Evolutionary conservation across 1,140 invertebrate species (phyloP), one percentile per base, ranked within the genome.

Genomic region (Ceratosolen solmsi): DNA sequence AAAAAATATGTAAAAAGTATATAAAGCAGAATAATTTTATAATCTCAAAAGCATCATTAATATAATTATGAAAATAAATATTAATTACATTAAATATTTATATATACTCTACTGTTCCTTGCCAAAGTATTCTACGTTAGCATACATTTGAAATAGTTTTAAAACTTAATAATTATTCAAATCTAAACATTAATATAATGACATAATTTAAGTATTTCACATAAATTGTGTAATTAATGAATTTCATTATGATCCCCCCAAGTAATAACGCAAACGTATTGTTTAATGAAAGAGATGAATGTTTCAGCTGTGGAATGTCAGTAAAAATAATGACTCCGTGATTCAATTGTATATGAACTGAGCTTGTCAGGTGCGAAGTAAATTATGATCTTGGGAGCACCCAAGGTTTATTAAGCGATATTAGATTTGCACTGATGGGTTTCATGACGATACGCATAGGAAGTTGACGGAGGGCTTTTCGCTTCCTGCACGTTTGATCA

Each of bases 331-430:
- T 38, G 22, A 25, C 4, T n/a, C 1, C 17, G 9, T 7, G 63
- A 68, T 13, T 65, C 0, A 46, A 70, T 17, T 9, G 9, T 56
- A 56, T 71, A 79, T 38, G 22, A n/a, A 30, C 1, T 56, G 58
- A 74, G 54, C 33, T 56, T 77, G 38, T 82, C 60, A 71, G 80
- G 38, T 75, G 49, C 11, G 58, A 63, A 56, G 80, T 70, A 25
- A 4, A 75, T 70, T 41, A 81, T 38, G 17, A 22, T 49, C 22
- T 33, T n/a, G 22, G 54, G 36, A 60, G 20, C 36, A 22, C 30
- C 22, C 11, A 15, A 9, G 60, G 80, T 82, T 54, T 68, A 82
- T 77, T 77, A 82, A 82, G 70, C 54, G 56, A 38, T 58, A 58
- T 70, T 74, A 71, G 36, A 27, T 11, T 27, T 25, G 30, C 25